A percentile compares a stretch with the other conserved stretches of the same genome.
Evolutionary conservation across 2,888 invertebrate genomes (phyloP).

Genomic region (Isotomurus palustris): DNA sequence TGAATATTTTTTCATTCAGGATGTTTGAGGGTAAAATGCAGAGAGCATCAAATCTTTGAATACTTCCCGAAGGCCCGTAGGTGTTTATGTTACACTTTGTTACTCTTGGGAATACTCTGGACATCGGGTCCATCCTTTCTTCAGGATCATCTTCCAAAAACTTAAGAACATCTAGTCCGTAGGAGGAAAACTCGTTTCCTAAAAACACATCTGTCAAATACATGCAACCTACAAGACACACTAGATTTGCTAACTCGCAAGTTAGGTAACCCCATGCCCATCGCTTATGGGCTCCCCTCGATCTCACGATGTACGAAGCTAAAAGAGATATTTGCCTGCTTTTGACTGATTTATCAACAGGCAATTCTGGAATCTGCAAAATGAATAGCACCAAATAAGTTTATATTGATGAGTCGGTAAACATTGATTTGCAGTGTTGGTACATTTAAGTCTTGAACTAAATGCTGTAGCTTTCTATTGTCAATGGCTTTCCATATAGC

Average conservation of each 20-base stretch:
- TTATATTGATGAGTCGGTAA: not conserved
- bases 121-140: constrained; percentile 35
- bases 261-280: constrained; percentile 41
- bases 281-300: constrained; percentile 32
- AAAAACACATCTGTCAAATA: constrained; percentile 48
- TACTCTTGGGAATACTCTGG: constrained; percentile 35
- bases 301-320: constrained; percentile 34
- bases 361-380: constrained; percentile 15
- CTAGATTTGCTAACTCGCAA: constrained; percentile 46
- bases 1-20: constrained; percentile 47
- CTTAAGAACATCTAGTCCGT: constrained; percentile 46
- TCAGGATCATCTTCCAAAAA: constrained; percentile 41
- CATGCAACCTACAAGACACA: constrained; percentile 48
- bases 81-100: constrained; percentile 36
- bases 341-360: constrained; percentile 17
- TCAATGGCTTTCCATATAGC: constrained; percentile 49
- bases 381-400: not conserved
- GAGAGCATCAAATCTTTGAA: constrained; percentile 30
- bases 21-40: constrained; percentile 47
- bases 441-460: constrained; percentile 32
- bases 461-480: constrained; percentile 44
- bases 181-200: constrained; percentile 47
- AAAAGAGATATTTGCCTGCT: constrained; percentile 17
- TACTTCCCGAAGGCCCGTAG: constrained; percentile 29
- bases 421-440: not conserved